Base-by-base conservation (phyloP, 2,888 invertebrate genomes). In the Alloscopus bannaensis region DNA sequence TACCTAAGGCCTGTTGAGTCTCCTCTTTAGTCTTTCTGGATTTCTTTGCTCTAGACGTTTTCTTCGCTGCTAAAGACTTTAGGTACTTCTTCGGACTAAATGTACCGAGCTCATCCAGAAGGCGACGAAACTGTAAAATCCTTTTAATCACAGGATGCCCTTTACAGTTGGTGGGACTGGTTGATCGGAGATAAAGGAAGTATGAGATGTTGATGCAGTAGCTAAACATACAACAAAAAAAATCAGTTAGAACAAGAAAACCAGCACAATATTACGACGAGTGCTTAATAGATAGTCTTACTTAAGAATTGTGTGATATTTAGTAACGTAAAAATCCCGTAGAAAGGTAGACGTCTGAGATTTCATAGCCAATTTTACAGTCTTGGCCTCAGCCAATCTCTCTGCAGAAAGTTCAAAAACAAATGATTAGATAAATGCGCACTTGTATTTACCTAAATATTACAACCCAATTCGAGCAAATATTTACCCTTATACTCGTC, bases 121-220 rank as follows among this genome's bases (percentile, higher is more conserved):
- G 90, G 88, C 94, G 92, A 81, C 93, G 91, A 87, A 94, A 94
- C 87, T 95, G 94, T 78, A 94, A 93, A 66, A 98, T 90, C 81
- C 95, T 91, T 87, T 95, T 94, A 52, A 95, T 91, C 16, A 98
- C 92, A n/a, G 98, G 98, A 90, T 99, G 98, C 85, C 93, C 93
- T 87, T 93, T 93, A 31, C 82, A 81, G 42, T 62, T 80, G 28
- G 76, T 26, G 2, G 84, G 84, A 40, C 77, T 77, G 0, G 89
- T 86, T 70, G 94, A 91, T 90, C 96, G 96, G 18, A 98, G 88
- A 85, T 95, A 90, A 84, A 98, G 88, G 88, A 97, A 97, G 89
- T 95, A 96, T 62, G 92, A 91, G 45, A 97, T 93, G 88, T 97
- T 97, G 24, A 93, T 92, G 86, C 94, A 94, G 87, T 97, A 97